Evolutionary conservation across 2,888 invertebrate species (phyloP).

Genomic region (Caenorhabditis drosophilae): DNA sequence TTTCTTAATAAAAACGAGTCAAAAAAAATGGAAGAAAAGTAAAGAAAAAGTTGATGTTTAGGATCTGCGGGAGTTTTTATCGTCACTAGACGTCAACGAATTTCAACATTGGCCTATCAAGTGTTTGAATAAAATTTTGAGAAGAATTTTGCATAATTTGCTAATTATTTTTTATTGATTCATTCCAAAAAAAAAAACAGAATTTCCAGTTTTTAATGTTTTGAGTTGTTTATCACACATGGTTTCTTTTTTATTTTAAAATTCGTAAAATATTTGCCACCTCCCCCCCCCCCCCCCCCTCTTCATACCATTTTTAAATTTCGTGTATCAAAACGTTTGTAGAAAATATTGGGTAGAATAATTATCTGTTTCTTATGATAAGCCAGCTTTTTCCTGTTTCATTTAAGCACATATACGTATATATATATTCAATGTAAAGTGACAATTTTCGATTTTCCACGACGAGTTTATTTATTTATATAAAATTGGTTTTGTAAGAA

Average conservation of each 20-base stretch:
- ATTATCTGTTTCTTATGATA: too few relatives aligned
- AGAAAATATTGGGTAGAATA: too few relatives aligned
- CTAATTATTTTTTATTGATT: too few relatives aligned
- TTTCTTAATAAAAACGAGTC: too few relatives aligned
- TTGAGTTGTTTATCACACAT: background rate
- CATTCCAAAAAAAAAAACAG: background rate
- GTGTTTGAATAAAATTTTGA: conserved; percentile 44
- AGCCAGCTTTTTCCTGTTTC: too few relatives aligned
- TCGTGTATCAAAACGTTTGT: too few relatives aligned
- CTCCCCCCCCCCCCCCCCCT: too few relatives aligned
- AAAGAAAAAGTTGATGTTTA: conserved; percentile 5
- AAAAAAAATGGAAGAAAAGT: background rate
- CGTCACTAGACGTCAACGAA: conserved; percentile 39
- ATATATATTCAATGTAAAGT: too few relatives aligned
- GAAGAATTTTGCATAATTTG: background rate
- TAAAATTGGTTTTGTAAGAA: background rate
- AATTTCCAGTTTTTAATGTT: background rate
- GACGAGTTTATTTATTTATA: conserved; percentile 1
- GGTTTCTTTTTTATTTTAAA: conserved; percentile 4
- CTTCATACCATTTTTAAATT: too few relatives aligned
- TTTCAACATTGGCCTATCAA: conserved; percentile 54
- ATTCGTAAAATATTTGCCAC: too few relatives aligned
- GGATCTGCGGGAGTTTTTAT: conserved; percentile 47
- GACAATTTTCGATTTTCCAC: background rate
- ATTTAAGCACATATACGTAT: too few relatives aligned